Conservation (phyloP, 1,140 invertebrate species). For the Trachymyrmex septentrionalis region DNA sequence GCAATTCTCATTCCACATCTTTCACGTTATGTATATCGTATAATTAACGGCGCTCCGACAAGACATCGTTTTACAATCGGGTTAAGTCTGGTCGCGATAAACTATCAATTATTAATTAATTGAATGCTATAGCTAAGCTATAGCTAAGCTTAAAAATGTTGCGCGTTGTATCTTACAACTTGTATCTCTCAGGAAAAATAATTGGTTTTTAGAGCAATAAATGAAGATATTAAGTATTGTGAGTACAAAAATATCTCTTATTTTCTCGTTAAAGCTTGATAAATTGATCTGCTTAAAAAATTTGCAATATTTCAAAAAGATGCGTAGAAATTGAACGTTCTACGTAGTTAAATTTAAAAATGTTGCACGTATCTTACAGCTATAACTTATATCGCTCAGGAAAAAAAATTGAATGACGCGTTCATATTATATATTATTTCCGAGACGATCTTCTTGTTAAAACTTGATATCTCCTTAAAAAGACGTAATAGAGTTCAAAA, state of each 20-base stretch:
- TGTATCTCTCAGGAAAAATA: no score
- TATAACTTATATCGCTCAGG: background rate
- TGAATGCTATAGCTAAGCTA: background rate
- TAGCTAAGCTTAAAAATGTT: background rate
- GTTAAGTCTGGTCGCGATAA: constrained; percentile 27
- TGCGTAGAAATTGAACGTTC: background rate
- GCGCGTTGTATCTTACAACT: background rate
- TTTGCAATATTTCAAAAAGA: no score
- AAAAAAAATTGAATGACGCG: no score
- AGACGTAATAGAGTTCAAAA: background rate
- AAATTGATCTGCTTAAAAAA: background rate
- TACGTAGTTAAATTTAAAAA: background rate
- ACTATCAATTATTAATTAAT: constrained; percentile 29
- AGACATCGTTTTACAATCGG: constrained; percentile 25
- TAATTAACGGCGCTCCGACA: constrained; percentile 16
- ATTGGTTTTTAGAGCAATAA: background rate
- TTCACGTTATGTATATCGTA: constrained; percentile 33
- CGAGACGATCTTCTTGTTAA: background rate
- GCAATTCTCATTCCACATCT: constrained; percentile 37
- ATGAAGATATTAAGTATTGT: background rate
- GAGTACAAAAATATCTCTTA: background rate
- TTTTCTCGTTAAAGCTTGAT: background rate
- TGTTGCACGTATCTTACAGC: background rate
- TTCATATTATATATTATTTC: no score
- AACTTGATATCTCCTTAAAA: background rate